Evolutionary conservation across 2,888 invertebrate genomes (phyloP), one percentile per base, ranked within the genome.

Genomic region (Bhutanitis thaidina): DNA sequence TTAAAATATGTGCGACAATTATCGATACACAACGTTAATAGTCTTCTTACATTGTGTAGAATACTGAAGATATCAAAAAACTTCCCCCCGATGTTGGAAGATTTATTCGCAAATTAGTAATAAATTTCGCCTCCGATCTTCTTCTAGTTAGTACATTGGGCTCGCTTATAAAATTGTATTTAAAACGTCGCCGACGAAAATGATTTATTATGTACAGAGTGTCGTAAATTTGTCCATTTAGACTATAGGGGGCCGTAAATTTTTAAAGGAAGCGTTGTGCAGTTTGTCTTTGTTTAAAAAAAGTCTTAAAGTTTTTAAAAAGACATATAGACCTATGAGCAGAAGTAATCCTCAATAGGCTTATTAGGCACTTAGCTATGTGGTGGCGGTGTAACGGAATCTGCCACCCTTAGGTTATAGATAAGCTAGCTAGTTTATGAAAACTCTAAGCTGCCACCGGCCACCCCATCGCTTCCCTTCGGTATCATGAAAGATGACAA

Each of bases 1-100:
- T 71, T 86, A 82, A 88, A 87, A 87, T 90, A 90, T 86, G 88
- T 88, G 89, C 80, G 90, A 90, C 90, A 90, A 90, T 90, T 90
- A 90, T 88, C 87, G 71, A 80, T 80, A 90, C 88, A 89, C 69
- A 88, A 83, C 83, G 81, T 83, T 88, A 88, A 90, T 90, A 86
- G 86, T 77, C 75, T 77, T 63, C 78, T 84, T 84, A 87, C 85
- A 86, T 74, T 80, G 82, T 80, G 60, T 70, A 68, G 66, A 62
- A 71, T 65, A 63, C 57, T 60, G 68, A 58, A 72, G 64, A 74
- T 67, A 65, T 67, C 71, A 81, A 83, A 85, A 86, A 86, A 67
- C 63, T 2, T 73, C 78, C 84, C 85, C 86, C 77, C 68, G 68
- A 62, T 70, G 68, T 67, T 64, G 61, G 62, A 78, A 87, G 89